These are phyloP conservation scores for Ammospiza nelsoni DNA, from an alignment of 2,113 vertebrate genomes.

Conservation along the genomic window DNA sequence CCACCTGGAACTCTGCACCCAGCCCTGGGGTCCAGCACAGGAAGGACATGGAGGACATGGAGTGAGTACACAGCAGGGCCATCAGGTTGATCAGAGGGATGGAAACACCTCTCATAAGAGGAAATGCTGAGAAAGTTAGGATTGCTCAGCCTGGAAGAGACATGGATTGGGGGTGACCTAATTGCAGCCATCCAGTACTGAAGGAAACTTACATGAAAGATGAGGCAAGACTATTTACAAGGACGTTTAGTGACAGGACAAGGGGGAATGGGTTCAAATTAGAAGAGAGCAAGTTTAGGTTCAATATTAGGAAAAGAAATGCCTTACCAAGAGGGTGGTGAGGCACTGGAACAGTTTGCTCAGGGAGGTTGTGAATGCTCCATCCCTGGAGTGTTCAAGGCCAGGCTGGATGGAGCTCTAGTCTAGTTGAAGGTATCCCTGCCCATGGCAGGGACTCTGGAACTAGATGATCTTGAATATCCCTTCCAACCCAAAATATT, in stretches of 20 bases:
- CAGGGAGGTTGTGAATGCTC: neutral
- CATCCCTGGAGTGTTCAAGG: neutral
- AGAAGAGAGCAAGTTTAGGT: neutral
- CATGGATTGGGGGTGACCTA: neutral
- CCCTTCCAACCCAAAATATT: neutral
- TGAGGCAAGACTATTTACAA: neutral
- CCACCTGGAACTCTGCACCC: neutral
- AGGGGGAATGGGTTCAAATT: neutral
- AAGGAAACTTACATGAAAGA: neutral
- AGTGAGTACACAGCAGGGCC: rapidly evolving
- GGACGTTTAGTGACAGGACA: neutral
- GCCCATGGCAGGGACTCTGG: too few species aligned
- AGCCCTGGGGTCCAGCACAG: neutral
- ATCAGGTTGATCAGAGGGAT: neutral
- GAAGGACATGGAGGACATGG: neutral
- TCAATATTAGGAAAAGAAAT: neutral
- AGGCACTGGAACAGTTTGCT: neutral
- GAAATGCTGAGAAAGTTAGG: neutral
- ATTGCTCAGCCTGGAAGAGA: neutral
- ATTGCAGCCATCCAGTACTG: neutral
- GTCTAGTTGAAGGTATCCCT: neutral
- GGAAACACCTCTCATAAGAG: neutral
- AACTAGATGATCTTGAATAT: neutral
- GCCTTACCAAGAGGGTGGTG: neutral
- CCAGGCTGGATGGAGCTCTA: neutral